These are phyloP conservation scores for Caradrina kadenii DNA, from an alignment of 2,888 invertebrate genomes.

Conservation along the genomic window DNA sequence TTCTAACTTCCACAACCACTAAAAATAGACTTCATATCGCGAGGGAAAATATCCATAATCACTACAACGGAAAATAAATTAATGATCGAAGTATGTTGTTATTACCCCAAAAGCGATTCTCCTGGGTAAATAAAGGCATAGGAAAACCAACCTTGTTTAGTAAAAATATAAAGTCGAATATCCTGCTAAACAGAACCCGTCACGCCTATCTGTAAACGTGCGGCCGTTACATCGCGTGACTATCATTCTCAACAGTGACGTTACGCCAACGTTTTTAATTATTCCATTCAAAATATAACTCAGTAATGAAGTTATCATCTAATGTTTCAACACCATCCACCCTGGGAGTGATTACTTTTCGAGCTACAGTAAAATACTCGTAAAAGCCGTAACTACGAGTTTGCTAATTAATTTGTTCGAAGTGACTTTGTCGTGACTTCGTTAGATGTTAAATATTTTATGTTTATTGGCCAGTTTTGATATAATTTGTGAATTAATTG, in stretches of 20 bases:
- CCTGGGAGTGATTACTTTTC: slow-evolving; percentile 59
- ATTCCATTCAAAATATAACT: slow-evolving; percentile 62
- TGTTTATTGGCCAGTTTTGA: slow-evolving; percentile 52
- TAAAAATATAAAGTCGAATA: not conserved
- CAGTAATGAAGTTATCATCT: slow-evolving; percentile 64
- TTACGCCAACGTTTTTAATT: slow-evolving; percentile 58
- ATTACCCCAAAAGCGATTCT: slow-evolving; percentile 32
- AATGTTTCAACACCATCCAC: slow-evolving; percentile 57
- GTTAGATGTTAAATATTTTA: slow-evolving; percentile 54
- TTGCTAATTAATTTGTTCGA: slow-evolving; percentile 60
- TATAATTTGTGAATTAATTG: slow-evolving; percentile 53
- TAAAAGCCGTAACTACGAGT: slow-evolving; percentile 55
- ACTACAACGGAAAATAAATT: slow-evolving; percentile 45
- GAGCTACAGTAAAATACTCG: slow-evolving; percentile 59
- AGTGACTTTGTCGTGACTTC: slow-evolving; percentile 54
- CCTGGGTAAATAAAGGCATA: not conserved
- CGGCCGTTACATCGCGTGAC: slow-evolving; percentile 53
- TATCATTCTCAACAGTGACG: slow-evolving; percentile 47
- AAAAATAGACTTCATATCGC: slow-evolving; percentile 20
- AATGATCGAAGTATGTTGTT: slow-evolving; percentile 34
- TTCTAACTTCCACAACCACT: slow-evolving; percentile 7
- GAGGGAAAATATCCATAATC: slow-evolving; percentile 34
- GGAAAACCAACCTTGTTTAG: not conserved
- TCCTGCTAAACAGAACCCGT: not conserved
- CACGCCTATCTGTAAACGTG: slow-evolving; percentile 30